Base-by-base conservation (phyloP, 1,140 invertebrate species). In the Odontomachus brunneus region DNA sequence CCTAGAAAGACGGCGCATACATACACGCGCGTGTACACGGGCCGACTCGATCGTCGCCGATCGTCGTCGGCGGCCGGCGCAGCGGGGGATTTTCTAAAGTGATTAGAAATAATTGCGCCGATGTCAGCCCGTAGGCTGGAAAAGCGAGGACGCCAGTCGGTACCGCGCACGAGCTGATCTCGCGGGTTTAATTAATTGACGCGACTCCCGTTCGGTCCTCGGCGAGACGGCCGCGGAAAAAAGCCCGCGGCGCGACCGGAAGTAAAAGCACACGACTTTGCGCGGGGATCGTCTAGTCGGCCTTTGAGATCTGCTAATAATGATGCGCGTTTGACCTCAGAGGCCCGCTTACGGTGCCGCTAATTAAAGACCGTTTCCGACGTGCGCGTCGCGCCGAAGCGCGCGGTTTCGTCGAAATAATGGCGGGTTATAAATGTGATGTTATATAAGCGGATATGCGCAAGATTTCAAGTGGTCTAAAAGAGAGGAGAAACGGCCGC, bases 61-160 rank as follows among this genome's bases (percentile, higher is more conserved):
- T 62, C 26, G 60, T 29, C 60, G 49, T 22, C 60, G 49, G 33
- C 59, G 59, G 51, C 44, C 22, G 24, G 49, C 53, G 9, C 38
- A 33, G 24, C n/a, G 19, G 38, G 57, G 44, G 33, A 76, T 84
- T 84, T 86, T 86, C 81, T 86, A 87, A 87, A 87, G 33, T 83
- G 85, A 86, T 88, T 88, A 80, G 69, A 87, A 88, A 84, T 84
- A 87, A 88, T 88, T 85, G 84, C 84, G 67, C 60, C 63, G 63
- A 69, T 66, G 80, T 83, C 74, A 59, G 65, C 55, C 38, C 49
- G n/a, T 19, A 29, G 67, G 12, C 48, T 69, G 82, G 66, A 85
- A 75, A 84, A 76, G 73, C 72, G 60, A 83, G 59, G 53, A 66
- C 73, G 19, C 19, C 48, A 38, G 49, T 49, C 49, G 19, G 53